Evolutionary conservation across 2,113 vertebrate species (phyloP).

Genomic region (Ptychochromis oligacanthus): DNA sequence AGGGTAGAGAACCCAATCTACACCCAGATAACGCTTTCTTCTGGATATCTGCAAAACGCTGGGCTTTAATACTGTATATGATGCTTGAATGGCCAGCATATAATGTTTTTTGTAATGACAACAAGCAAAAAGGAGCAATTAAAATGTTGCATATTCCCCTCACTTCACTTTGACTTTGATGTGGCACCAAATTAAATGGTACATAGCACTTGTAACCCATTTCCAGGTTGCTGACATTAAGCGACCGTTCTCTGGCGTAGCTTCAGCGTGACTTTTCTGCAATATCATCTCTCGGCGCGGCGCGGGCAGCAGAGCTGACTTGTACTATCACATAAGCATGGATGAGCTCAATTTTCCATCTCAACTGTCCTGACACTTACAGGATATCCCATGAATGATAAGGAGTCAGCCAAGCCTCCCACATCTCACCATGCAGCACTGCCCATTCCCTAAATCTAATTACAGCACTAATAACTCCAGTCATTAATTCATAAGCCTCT

Average conservation of each 20-base stretch:
- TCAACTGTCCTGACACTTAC: conserved; percentile 67
- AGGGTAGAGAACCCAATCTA: conserved; percentile 14
- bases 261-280: conserved; percentile 57
- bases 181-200: conserved; percentile 68
- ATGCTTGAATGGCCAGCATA: conserved; percentile 16
- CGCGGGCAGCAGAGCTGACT: conserved; percentile 21
- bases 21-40: conserved; percentile 15
- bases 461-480: conserved; percentile 78
- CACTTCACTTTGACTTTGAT: conserved; percentile 59
- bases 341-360: conserved; percentile 73
- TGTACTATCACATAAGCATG: conserved; percentile 63
- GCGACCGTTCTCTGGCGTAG: not conserved
- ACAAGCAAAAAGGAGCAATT: conserved; percentile 58
- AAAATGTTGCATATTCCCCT: conserved; percentile 38
- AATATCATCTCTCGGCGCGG: conserved; percentile 49
- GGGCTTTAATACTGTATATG: conserved; percentile 32
- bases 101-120: conserved; percentile 48
- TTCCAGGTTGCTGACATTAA: conserved; percentile 50
- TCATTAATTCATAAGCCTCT: conserved; percentile 81
- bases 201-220: conserved; percentile 55
- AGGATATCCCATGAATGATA: conserved; percentile 72
- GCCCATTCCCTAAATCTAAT: conserved; percentile 77
- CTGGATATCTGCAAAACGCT: conserved; percentile 25
- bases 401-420: conserved; percentile 51
- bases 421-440: conserved; percentile 60